Base-by-base conservation (phyloP, 2,888 invertebrate genomes). In the Podotricha telesiphe region DNA sequence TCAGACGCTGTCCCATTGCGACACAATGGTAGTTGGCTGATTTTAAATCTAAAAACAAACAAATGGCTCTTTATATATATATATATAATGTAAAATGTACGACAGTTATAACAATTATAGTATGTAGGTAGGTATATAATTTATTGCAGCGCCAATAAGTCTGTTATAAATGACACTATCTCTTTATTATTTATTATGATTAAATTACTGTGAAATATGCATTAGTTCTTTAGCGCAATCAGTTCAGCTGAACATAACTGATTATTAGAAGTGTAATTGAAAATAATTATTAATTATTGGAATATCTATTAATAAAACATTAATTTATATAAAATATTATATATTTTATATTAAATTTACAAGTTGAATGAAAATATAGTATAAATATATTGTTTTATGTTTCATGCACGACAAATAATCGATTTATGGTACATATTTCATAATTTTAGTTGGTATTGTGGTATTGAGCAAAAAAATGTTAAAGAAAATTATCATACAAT, bases 81-180 rank as follows among this genome's bases (percentile, higher is more conserved):
- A 17, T n/a, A n/a, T n/a, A n/a, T n/a, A n/a, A n/a, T n/a, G n/a
- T 50, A 20, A 53, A 53, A 53, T 53, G 34, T n/a, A 28, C 8
- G 11, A 51, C 51, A 51, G 10, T 28, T 15, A 51, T 51, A 51
- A n/a, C 7, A 22, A 45, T 22, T 47, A 34, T 17, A 55, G 13
- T 47, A 20, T 19, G 4, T 37, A 51, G n/a, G 48, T 50, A 53
- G 34, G 55, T 17, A 55, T n/a, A 40, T 47, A 40, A 58, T 48
- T 58, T 19, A 63, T 65, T 42, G 47, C 55, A 61, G 65, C 69
- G 69, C 69, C 69, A 69, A 65, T 69, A 66, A 40, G 69, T 69
- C 69, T 69, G 53, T 45, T 58, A 19, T 56, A 19, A 22, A 15
- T 62, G 55, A 69, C 61, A 66, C 48, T 65, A 62, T 65, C 61